A percentile compares a stretch with the other conserved stretches of the same genome.
These are phyloP conservation scores for Pachypanchax playfairii DNA, from an alignment of 2,113 vertebrate species.

Conservation along the genomic window DNA sequence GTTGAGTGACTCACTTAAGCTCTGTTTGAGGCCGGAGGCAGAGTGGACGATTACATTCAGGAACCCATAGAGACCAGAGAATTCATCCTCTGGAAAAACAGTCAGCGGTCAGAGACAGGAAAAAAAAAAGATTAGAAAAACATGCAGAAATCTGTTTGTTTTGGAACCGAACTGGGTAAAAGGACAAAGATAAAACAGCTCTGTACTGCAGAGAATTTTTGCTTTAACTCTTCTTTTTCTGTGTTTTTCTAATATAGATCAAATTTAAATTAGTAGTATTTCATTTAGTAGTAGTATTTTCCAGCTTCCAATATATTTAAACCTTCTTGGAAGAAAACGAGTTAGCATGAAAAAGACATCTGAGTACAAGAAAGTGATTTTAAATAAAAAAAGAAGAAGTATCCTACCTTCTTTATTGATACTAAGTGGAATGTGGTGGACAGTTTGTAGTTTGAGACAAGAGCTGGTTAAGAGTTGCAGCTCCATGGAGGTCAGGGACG, in stretches of 20 bases:
- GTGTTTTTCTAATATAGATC: too few relatives aligned
- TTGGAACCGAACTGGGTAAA: constrained; percentile 44
- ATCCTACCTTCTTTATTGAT: constrained; percentile 94
- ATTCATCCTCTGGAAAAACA: constrained; percentile 90
- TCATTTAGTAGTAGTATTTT: neutral
- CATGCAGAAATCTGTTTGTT: constrained; percentile 48
- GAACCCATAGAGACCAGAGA: constrained; percentile 92
- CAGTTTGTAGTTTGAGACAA: constrained; percentile 96
- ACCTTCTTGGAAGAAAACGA: neutral
- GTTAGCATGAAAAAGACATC: neutral
- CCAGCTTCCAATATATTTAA: too few relatives aligned
- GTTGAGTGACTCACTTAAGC: constrained; percentile 86
- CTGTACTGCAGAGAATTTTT: constrained; percentile 1
- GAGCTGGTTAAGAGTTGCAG: constrained; percentile 97
- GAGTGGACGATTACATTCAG: constrained; percentile 98
- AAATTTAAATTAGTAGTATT: neutral
- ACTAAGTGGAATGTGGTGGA: constrained; percentile 93
- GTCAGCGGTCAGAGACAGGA: constrained; percentile 22
- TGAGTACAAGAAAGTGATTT: neutral
- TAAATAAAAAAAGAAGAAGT: neutral
- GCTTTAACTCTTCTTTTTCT: constrained; percentile 1
- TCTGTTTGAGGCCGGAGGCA: constrained; percentile 95
- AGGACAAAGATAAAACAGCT: constrained; percentile 14
- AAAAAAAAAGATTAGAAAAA: constrained; percentile 43
- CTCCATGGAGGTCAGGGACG: constrained; percentile 91